Evolutionary conservation across 2,888 invertebrate species (phyloP), one percentile per base, ranked within the genome.

Genomic region (Drosophila subsilvestris): DNA sequence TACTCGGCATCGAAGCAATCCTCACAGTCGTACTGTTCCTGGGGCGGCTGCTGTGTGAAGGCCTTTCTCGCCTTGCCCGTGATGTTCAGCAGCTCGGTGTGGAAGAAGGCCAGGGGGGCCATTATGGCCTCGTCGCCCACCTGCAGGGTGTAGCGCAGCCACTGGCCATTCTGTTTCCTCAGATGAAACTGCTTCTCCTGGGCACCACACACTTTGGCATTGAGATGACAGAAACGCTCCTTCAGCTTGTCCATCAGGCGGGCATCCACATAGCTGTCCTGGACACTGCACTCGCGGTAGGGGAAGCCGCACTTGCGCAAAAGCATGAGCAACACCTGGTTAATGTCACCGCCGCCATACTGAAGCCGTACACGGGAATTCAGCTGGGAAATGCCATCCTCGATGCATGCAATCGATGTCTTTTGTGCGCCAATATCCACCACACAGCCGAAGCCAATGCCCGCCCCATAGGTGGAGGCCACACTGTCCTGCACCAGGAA

Each of bases 401-500:
- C 98, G 1, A 98, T 98, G 93, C 98, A 99, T 2, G 98, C 98
- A 20, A 99, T 96, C 0, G 98, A 97, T 0, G 97, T 98, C 93
- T 98, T 98, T 91, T 98, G 97, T 90, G 98, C 98, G 0, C 98
- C 98, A 57, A 98, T 95, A 91, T 98, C 98, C 0, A 99, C 96
- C 0, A 98, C 98, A 92, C 98, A 98, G 0, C 98, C 98, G 88
- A 96, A 96, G 53, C 95, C 95, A 17, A 97, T 92, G 12, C 97
- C 97, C 18, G 96, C 95, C 4, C 97, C 97, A 92, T 97, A 97
- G 12, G 96, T 96, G 8, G 97, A 96, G 50, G 96, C 96, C 2
- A 97, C 97, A 86, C 97, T 96, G 92, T 97, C 97, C 95, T 92
- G 88, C 1, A 88, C 74, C 1, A 91, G 75, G 69, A 92, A 92